These are phyloP conservation scores for Acanthosepion lycidas DNA, from an alignment of 2,888 invertebrate genomes.

Conservation along the genomic window DNA sequence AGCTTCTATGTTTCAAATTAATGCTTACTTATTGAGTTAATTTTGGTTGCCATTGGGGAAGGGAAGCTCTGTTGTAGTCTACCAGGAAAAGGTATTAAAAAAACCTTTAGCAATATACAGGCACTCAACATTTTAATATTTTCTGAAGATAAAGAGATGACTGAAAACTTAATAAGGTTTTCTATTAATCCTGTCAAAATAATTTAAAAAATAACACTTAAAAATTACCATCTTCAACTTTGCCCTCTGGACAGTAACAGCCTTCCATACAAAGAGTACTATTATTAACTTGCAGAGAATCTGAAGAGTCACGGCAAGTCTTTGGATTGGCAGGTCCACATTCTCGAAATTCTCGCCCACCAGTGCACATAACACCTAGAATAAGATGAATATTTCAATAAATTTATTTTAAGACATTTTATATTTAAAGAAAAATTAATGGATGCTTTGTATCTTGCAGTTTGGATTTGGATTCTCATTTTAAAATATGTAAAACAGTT, in stretches of 20 bases:
- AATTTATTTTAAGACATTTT: neutral
- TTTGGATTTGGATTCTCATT: no score
- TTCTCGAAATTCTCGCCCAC: neutral
- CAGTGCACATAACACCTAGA: constrained; percentile 42
- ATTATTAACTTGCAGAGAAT: neutral
- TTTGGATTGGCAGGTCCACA: constrained; percentile 42
- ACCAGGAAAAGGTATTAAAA: no score
- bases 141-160: no score
- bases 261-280: constrained; percentile 15
- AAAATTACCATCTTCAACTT: constrained; percentile 40
- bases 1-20: no score
- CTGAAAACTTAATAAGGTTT: no score
- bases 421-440: neutral
- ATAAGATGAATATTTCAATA: neutral
- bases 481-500: no score
- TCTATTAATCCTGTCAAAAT: neutral
- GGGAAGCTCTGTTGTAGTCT: no score
- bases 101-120: no score
- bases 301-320: constrained; percentile 10
- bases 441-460: no score
- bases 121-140: no score
- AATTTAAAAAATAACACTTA: neutral
- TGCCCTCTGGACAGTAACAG: constrained; percentile 37
- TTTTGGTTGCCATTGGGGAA: no score
- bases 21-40: no score